Evolutionary conservation across 1,140 invertebrate genomes (phyloP).

Genomic region (Campodea augens): DNA sequence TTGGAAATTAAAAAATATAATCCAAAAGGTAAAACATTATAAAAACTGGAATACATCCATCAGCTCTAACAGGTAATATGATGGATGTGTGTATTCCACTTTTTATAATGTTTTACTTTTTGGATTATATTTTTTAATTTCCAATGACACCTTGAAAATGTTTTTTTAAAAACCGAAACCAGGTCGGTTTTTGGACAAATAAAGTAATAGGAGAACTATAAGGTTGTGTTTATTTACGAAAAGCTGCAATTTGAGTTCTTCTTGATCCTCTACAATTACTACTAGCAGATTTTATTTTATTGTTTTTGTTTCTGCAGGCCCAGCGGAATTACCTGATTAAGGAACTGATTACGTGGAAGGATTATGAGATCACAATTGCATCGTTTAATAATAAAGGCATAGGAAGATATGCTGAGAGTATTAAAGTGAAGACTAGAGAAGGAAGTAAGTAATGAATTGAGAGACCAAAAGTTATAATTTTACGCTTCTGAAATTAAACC

Average conservation of each 20-base stretch:
- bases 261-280: slow-evolving; percentile 76
- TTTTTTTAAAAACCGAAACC: no score
- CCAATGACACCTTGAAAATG: no score
- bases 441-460: slow-evolving; percentile 35
- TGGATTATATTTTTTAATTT: no score
- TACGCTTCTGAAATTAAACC: no score
- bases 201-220: no score
- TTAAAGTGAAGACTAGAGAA: slow-evolving; percentile 87
- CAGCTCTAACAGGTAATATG: neutral
- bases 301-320: slow-evolving; percentile 27
- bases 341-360: slow-evolving; percentile 92
- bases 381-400: slow-evolving; percentile 94
- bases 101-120: no score
- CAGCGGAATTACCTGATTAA: slow-evolving; percentile 82
- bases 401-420: slow-evolving; percentile 75
- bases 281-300: slow-evolving; percentile 45
- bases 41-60: no score
- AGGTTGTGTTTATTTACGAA: no score
- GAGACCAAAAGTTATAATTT: slow-evolving; percentile 14
- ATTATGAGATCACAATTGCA: slow-evolving; percentile 92
- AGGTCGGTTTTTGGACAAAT: no score
- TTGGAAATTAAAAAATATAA: no score
- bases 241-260: slow-evolving; percentile 75
- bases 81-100: neutral
- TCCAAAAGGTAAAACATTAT: no score